phyloP scores from a whole-genome alignment of 2,888 invertebrate species.

The Meiosimyza platycephala region DNA sequence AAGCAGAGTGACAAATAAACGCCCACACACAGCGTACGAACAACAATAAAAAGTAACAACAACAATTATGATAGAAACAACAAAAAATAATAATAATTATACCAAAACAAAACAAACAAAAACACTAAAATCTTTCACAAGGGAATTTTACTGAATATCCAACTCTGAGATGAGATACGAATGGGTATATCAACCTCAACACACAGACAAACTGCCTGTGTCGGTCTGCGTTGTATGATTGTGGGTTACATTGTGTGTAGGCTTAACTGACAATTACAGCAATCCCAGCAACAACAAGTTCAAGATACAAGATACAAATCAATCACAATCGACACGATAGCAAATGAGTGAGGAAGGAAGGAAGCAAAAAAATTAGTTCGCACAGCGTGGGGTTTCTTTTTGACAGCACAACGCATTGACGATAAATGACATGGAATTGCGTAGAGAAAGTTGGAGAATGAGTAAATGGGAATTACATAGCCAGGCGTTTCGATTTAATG shows the following conservation, averaged over 20 bases:
- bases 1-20: too few species aligned
- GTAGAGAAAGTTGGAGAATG: not conserved
- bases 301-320: constrained; percentile 9
- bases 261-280: too few species aligned
- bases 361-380: constrained; percentile 1
- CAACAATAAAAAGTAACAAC: not conserved
- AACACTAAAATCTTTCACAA: constrained; percentile 4
- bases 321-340: constrained; percentile 5
- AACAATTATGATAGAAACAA: not conserved
- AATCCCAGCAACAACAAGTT: too few species aligned
- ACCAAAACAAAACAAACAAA: too few species aligned
- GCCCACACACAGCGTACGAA: too few species aligned
- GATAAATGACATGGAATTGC: not conserved
- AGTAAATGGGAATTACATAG: too few species aligned
- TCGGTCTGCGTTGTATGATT: too few species aligned
- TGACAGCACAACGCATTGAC: not conserved
- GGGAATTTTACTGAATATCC: not conserved
- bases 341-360: not conserved
- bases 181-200: too few species aligned
- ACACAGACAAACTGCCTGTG: too few species aligned
- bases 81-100: too few species aligned
- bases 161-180: not conserved
- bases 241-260: too few species aligned
- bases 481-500: too few species aligned
- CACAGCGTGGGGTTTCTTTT: not conserved